phyloP scores from a whole-genome alignment of 2,888 invertebrate genomes.

The Oligia latruncula region DNA sequence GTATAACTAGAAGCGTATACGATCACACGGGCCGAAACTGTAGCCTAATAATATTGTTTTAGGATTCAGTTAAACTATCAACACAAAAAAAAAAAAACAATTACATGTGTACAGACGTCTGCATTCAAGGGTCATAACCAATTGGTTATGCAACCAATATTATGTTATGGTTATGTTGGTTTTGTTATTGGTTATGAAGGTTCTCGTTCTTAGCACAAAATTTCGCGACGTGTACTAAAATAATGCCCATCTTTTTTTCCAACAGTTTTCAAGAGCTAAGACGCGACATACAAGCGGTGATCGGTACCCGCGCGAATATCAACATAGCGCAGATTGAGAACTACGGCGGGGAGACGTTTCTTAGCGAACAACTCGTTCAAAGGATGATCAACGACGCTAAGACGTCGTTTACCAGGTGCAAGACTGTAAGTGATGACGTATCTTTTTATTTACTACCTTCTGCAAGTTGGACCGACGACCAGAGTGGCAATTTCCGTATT shows the following conservation, averaged over 20 bases:
- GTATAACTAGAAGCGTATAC: no score
- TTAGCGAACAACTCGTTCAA: slow-evolving; percentile 98
- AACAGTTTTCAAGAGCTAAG: slow-evolving; percentile 96
- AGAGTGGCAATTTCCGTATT: neutral
- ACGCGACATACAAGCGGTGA: slow-evolving; percentile 97
- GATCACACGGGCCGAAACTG: neutral
- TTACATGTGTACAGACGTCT: no score
- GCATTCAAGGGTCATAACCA: no score
- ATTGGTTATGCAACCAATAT: no score
- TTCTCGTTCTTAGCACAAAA: neutral
- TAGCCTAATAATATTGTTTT: neutral
- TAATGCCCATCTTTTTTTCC: slow-evolving; percentile 23
- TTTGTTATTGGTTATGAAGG: neutral
- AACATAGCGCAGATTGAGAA: slow-evolving; percentile 98
- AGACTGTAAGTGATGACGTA: slow-evolving; percentile 89
- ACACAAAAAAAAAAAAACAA: no score
- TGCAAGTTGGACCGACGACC: neutral
- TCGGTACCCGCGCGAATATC: slow-evolving; percentile 97
- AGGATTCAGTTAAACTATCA: neutral
- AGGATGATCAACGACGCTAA: slow-evolving; percentile 97
- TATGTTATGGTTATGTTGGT: no score
- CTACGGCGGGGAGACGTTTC: slow-evolving; percentile 98
- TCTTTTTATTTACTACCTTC: neutral
- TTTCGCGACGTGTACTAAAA: neutral
- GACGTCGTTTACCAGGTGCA: slow-evolving; percentile 96